Percentiles rank a stretch among this genome's conserved stretches.
These are phyloP conservation scores for Eretmochelys imbricata DNA, from an alignment of 2,113 vertebrate species.

Conservation along the genomic window DNA sequence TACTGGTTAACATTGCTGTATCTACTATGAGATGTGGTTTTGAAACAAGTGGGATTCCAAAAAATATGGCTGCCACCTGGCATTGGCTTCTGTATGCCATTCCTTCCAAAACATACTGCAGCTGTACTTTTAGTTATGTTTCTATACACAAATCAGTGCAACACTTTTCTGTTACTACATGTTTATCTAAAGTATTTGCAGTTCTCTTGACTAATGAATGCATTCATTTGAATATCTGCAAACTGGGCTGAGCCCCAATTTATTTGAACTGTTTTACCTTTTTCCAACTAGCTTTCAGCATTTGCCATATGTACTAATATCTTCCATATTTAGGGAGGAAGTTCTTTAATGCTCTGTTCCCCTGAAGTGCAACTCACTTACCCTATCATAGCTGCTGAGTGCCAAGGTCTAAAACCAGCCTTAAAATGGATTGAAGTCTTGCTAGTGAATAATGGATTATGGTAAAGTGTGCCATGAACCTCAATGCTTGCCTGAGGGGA, in stretches of 20 bases:
- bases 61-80: slow-evolving; percentile 43
- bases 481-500: neutral
- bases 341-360: neutral
- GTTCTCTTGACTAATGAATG: slow-evolving; percentile 42
- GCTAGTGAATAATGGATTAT: neutral
- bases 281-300: neutral
- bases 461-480: neutral
- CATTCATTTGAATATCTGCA: slow-evolving; percentile 17
- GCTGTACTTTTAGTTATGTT: slow-evolving; percentile 41
- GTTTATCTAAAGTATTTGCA: slow-evolving; percentile 49
- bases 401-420: fast-evolving
- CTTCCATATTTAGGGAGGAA: neutral
- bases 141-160: slow-evolving; percentile 40
- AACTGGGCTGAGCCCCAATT: neutral
- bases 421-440: neutral
- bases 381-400: neutral
- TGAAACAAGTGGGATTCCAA: slow-evolving; percentile 25
- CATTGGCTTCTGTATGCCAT: neutral
- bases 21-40: neutral
- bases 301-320: neutral
- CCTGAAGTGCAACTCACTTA: fast-evolving
- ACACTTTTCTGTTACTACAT: neutral
- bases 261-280: neutral
- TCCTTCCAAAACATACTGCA: slow-evolving; percentile 42
- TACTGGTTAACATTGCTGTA: neutral